These are phyloP conservation scores for Phytoseiulus persimilis DNA, from an alignment of 2,888 invertebrate species.

Conservation along the genomic window DNA sequence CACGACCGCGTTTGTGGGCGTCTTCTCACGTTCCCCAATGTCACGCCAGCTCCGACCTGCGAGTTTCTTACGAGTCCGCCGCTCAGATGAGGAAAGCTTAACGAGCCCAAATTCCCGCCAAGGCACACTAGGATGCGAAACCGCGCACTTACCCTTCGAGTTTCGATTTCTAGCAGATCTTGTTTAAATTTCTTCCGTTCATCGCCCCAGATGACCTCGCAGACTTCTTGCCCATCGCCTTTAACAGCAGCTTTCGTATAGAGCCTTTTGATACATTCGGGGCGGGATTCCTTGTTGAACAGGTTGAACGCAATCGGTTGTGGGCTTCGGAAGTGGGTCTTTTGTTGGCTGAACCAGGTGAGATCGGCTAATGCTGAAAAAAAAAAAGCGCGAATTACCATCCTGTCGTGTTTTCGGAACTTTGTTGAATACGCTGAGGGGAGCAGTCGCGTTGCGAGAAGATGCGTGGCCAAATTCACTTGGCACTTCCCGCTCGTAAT, in stretches of 20 bases:
- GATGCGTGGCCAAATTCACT: not conserved
- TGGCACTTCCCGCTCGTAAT: not conserved
- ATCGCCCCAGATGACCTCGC: constrained; percentile 65
- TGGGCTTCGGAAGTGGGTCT: constrained; percentile 48
- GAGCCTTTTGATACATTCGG: constrained; percentile 64
- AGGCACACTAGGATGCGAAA: not conserved
- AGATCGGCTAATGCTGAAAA: constrained; percentile 23
- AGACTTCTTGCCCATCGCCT: constrained; percentile 59
- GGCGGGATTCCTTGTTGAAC: constrained; percentile 66
- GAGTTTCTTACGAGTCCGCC: not conserved
- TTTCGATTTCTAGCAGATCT: constrained; percentile 75
- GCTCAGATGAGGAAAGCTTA: not conserved
- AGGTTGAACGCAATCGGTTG: constrained; percentile 64
- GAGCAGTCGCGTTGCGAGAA: not conserved
- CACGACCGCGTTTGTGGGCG: constrained; percentile 39
- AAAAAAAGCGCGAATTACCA: not conserved
- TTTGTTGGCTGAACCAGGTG: constrained; percentile 38
- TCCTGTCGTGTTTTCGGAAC: not conserved
- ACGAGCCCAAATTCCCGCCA: too few relatives aligned
- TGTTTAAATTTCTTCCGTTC: constrained; percentile 60
- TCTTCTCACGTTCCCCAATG: not conserved
- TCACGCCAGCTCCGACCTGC: not conserved
- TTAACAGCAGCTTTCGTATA: constrained; percentile 66
- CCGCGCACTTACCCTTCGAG: constrained; percentile 65
- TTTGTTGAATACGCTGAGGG: not conserved